A percentile compares a stretch with the other conserved stretches of the same genome.
phyloP scores from a whole-genome alignment of 2,797 vertebrate species.

The Macropus fuliginosus region DNA sequence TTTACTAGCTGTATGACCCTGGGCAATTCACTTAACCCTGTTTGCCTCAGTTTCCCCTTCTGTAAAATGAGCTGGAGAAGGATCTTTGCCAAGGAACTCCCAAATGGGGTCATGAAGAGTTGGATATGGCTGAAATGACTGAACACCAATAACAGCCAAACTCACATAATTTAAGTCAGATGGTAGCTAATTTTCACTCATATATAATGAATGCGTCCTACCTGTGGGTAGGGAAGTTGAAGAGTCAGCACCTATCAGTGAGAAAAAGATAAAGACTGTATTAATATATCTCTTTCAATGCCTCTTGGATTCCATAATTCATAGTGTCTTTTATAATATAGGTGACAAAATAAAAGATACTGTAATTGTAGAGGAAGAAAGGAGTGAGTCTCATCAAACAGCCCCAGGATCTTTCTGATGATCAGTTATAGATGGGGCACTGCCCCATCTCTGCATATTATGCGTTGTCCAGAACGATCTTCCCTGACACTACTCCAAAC shows the following conservation, averaged over 20 bases:
- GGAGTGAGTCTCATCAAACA: background rate
- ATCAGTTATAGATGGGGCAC: background rate
- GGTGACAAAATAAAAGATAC: background rate
- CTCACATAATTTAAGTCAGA: background rate
- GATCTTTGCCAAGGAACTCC: background rate
- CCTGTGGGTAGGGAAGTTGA: background rate
- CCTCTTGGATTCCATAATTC: background rate
- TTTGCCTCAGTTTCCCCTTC: background rate
- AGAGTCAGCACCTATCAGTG: background rate
- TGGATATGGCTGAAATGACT: background rate
- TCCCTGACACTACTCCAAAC: background rate
- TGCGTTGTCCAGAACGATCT: background rate
- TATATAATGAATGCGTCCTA: background rate
- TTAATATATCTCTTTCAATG: background rate
- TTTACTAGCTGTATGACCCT: background rate
- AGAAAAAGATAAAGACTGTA: background rate
- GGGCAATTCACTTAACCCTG: background rate
- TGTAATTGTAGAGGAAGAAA: background rate
- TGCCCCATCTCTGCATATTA: background rate
- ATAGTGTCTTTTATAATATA: background rate
- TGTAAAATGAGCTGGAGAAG: background rate
- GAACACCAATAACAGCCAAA: background rate
- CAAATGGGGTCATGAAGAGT: background rate
- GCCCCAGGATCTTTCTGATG: background rate
- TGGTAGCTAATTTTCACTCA: background rate